Evolutionary conservation across 2,797 vertebrate species (phyloP).

Genomic region (Babyrousa celebensis): DNA sequence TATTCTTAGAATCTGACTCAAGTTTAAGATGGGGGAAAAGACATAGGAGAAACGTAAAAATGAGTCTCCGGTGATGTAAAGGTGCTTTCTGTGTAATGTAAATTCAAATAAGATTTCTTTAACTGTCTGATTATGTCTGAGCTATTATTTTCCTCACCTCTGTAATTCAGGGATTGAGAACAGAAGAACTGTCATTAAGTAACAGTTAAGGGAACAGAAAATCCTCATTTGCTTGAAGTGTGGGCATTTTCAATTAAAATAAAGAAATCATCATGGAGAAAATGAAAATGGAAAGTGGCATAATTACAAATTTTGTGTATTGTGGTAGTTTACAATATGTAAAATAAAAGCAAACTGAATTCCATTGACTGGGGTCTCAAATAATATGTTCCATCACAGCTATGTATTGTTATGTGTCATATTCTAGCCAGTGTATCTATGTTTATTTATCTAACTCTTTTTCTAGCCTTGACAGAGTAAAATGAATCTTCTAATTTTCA

Average conservation of each 20-base stretch:
- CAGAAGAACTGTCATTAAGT: constrained; percentile 53
- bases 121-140: constrained; percentile 11
- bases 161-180: constrained; percentile 66
- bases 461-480: constrained; percentile 72
- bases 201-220: constrained; percentile 68
- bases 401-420: constrained; percentile 69
- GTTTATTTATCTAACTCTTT: constrained; percentile 77
- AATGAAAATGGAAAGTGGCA: constrained; percentile 77
- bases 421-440: constrained; percentile 48
- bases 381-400: constrained; percentile 69
- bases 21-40: not conserved
- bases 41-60: not conserved
- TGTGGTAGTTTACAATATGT: constrained; percentile 69
- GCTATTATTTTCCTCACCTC: not conserved
- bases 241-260: constrained; percentile 81
- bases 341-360: constrained; percentile 73
- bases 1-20: constrained; percentile 23
- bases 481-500: constrained; percentile 84
- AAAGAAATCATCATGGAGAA: constrained; percentile 75
- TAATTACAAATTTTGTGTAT: constrained; percentile 83
- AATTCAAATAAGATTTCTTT: constrained; percentile 34
- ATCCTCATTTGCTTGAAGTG: constrained; percentile 74
- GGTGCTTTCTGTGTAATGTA: not conserved
- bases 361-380: constrained; percentile 72
- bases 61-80: not conserved